Conservation (phyloP, 2,888 invertebrate genomes). For the Phlogophora meticulosa region DNA sequence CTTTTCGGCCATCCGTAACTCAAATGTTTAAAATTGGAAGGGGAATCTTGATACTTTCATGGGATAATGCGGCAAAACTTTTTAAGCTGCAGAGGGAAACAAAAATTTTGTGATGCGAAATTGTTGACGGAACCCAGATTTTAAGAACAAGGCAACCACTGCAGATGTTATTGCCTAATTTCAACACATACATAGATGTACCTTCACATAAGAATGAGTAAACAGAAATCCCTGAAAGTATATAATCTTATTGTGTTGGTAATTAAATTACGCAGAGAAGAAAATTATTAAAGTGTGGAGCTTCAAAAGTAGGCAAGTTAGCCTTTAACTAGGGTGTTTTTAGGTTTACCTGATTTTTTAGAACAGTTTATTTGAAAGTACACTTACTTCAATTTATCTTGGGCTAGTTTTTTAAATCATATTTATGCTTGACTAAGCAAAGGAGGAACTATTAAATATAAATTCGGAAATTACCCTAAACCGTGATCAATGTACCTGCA, state of each 20-base stretch:
- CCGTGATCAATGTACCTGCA: no score
- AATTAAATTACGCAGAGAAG: conserved; percentile 20
- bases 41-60: conserved; percentile 15
- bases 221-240: conserved; percentile 58
- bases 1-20: conserved; percentile 20
- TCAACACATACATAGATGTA: conserved; percentile 52
- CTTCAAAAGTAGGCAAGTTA: neutral
- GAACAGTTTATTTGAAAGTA: no score
- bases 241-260: conserved; percentile 38
- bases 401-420: no score
- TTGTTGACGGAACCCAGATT: conserved; percentile 47
- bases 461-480: no score
- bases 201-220: conserved; percentile 35
- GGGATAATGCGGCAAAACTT: conserved; percentile 20
- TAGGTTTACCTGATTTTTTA: no score
- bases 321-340: no score
- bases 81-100: neutral
- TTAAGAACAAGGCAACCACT: conserved; percentile 35
- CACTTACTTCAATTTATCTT: no score
- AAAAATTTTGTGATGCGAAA: neutral
- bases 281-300: conserved; percentile 25
- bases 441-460: no score
- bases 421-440: no score
- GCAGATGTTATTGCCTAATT: conserved; percentile 56
- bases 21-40: conserved; percentile 29